Evolutionary conservation across 2,888 invertebrate genomes (phyloP).

Genomic region (Ormyrus thymus): DNA sequence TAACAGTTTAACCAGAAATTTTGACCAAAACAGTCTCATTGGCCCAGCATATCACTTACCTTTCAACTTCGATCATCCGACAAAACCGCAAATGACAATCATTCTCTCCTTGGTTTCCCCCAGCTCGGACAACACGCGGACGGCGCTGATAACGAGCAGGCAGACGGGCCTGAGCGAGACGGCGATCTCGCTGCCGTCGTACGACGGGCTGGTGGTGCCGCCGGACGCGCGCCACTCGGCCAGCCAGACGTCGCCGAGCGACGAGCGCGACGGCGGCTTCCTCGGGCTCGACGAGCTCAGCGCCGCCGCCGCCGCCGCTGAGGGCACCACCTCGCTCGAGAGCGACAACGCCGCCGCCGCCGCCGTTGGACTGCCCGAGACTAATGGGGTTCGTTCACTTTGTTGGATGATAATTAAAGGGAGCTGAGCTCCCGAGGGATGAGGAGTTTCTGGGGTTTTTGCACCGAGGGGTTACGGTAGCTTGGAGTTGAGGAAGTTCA

Average conservation of each 20-base stretch:
- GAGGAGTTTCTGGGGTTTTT: no score
- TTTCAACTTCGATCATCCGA: no score
- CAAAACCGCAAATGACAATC: no score
- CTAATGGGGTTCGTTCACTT: neutral
- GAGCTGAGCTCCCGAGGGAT: no score
- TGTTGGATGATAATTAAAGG: no score
- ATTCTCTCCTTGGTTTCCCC: no score
- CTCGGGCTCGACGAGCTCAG: slow-evolving; percentile 46
- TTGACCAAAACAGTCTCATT: no score
- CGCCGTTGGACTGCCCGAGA: neutral
- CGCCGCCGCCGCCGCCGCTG: neutral
- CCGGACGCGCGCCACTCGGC: slow-evolving; percentile 46
- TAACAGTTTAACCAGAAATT: no score
- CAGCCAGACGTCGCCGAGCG: neutral
- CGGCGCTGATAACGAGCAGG: slow-evolving; percentile 42
- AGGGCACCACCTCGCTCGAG: slow-evolving; percentile 8
- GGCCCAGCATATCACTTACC: no score
- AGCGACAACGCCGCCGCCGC: neutral
- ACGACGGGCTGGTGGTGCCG: slow-evolving; percentile 58
- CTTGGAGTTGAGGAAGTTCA: no score
- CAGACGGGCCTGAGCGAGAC: slow-evolving; percentile 48
- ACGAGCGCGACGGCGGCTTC: slow-evolving; percentile 44
- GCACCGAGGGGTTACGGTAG: no score
- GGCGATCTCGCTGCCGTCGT: slow-evolving; percentile 59
- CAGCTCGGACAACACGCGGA: slow-evolving; percentile 12